These are phyloP conservation scores for Nemurella pictetii DNA, from an alignment of 2,888 invertebrate species.

Conservation along the genomic window DNA sequence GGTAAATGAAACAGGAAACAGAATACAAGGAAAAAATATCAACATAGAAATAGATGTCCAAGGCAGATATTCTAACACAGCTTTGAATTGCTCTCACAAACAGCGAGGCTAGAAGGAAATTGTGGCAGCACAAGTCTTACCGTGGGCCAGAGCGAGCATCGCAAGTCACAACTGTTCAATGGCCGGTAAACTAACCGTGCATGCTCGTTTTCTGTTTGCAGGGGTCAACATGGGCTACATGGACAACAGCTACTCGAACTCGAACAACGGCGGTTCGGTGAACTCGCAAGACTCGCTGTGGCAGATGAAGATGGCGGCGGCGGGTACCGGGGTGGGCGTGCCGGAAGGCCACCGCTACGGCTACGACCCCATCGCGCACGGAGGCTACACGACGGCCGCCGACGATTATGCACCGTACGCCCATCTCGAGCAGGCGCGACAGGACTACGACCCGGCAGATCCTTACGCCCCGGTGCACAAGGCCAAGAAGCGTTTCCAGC, in stretches of 20 bases:
- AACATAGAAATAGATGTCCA: too few relatives aligned
- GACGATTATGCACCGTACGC: slow-evolving; percentile 87
- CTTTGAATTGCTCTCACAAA: too few relatives aligned
- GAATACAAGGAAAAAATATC: too few relatives aligned
- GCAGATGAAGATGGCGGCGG: slow-evolving; percentile 91
- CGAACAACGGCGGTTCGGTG: slow-evolving; percentile 92
- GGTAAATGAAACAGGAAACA: too few relatives aligned
- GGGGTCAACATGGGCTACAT: slow-evolving; percentile 89
- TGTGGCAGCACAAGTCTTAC: too few relatives aligned
- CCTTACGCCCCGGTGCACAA: slow-evolving; percentile 89
- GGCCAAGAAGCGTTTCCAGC: slow-evolving; percentile 84
- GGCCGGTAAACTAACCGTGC: too few relatives aligned
- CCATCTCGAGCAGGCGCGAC: slow-evolving; percentile 74
- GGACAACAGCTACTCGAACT: slow-evolving; percentile 90
- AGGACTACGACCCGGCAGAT: slow-evolving; percentile 80
- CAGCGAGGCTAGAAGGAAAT: too few relatives aligned
- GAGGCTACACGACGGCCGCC: slow-evolving; percentile 73
- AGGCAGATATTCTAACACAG: too few relatives aligned
- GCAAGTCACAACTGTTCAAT: too few relatives aligned
- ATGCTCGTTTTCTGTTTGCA: slow-evolving; percentile 52
- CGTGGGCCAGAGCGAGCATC: too few relatives aligned
- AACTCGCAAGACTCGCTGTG: slow-evolving; percentile 93
- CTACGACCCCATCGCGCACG: slow-evolving; percentile 78
- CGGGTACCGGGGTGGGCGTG: slow-evolving; percentile 64
- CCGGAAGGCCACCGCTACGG: slow-evolving; percentile 50